Conservation (phyloP, 1,140 invertebrate species). For the Dufourea novaeangliae region DNA sequence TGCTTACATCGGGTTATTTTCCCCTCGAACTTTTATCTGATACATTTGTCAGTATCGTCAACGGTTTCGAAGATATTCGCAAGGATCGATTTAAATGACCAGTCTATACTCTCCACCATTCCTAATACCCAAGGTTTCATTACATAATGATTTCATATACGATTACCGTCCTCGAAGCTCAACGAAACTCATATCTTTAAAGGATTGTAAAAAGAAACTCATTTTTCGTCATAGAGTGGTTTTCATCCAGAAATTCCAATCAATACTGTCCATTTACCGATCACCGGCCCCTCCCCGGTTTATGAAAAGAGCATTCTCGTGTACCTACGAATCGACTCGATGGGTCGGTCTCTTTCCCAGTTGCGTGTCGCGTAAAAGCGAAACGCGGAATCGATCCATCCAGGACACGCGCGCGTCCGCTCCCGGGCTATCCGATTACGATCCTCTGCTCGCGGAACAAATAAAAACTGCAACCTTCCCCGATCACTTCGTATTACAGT, state of each 20-base stretch:
- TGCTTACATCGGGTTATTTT: no score
- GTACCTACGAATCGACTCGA: constrained; percentile 33
- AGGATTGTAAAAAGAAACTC: no score
- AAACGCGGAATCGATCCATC: constrained; percentile 58
- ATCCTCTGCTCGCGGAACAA: constrained; percentile 38
- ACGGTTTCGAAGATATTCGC: no score
- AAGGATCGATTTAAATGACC: no score
- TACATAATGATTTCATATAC: no score
- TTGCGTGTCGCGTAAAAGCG: constrained; percentile 21
- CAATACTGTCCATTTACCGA: constrained; percentile 7
- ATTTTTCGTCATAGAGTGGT: not conserved
- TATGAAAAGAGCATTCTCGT: constrained; percentile 52
- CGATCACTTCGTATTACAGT: not conserved
- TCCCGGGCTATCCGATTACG: constrained; percentile 46
- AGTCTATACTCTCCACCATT: no score
- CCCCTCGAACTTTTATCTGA: no score
- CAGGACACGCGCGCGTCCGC: constrained; percentile 25
- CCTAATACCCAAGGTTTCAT: no score
- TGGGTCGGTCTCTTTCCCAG: not conserved
- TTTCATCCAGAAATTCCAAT: not conserved
- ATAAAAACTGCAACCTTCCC: constrained; percentile 2
- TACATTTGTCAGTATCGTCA: no score
- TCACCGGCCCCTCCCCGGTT: constrained; percentile 36
- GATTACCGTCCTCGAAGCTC: no score
- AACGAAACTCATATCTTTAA: no score